phyloP scores from a whole-genome alignment of 2,797 vertebrate species.

The Pseudopleuronectes americanus region DNA sequence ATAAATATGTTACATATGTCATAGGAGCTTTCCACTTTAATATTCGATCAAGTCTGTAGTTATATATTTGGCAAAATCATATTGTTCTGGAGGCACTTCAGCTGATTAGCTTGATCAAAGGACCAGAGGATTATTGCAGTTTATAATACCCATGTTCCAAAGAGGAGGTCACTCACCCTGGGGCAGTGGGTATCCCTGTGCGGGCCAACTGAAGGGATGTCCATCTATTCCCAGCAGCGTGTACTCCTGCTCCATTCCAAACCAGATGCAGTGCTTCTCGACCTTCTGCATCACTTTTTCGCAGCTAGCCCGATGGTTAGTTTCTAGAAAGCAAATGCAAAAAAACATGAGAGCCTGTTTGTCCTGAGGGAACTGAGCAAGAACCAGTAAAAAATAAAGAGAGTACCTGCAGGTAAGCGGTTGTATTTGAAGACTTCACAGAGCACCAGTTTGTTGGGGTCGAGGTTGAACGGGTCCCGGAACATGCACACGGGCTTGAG shows the following conservation, averaged over 20 bases:
- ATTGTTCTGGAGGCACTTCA: background rate
- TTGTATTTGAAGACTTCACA: conserved; percentile 91
- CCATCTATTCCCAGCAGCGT: conserved; percentile 84
- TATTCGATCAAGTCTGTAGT: background rate
- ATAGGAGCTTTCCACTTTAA: background rate
- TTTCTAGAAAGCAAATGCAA: conserved; percentile 76
- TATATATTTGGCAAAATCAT: background rate
- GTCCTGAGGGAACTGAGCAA: background rate
- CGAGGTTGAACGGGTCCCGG: conserved; percentile 87
- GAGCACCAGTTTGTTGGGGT: conserved; percentile 93
- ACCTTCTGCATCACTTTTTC: conserved; percentile 86
- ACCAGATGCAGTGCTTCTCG: conserved; percentile 84
- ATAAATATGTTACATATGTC: background rate
- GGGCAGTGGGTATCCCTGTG: conserved; percentile 85
- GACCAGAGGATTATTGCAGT: background rate
- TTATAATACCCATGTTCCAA: too few relatives aligned
- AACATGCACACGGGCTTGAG: conserved; percentile 88
- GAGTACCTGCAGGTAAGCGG: conserved; percentile 83
- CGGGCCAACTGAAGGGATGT: conserved; percentile 88
- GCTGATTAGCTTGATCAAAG: background rate
- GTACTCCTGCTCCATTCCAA: conserved; percentile 94
- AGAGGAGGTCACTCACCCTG: conserved; percentile 81
- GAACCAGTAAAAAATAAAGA: background rate
- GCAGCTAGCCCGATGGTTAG: conserved; percentile 85
- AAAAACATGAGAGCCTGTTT: conserved; percentile 7